Base-by-base conservation (phyloP, 2,888 invertebrate genomes). In the Scelioninae gen. 1 region DNA sequence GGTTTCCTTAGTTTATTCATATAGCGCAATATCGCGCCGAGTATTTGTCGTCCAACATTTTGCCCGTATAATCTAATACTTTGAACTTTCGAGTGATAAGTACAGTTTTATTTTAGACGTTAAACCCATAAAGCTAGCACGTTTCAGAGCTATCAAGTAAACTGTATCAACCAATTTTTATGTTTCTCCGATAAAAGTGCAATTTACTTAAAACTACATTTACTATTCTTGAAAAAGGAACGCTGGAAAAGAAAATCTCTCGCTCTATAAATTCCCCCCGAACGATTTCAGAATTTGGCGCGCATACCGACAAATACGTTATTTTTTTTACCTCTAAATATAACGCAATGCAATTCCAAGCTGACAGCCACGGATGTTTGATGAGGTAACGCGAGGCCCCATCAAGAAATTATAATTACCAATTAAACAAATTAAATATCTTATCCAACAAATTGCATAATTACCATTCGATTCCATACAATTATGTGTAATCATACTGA, bases 141-240 rank as follows among this genome's bases (percentile, higher is more conserved):
- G 71, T 82, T 78, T 74, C 74, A 74, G 78, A 78, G 78, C 78
- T 74, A 82, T 82, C 82, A 82, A 82, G 82, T 77, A 78, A 78
- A 82, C 77, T 82, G 78, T 82, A 82, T 82, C 78, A 82, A 82
- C 74, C 82, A 75, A 82, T 78, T 82, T 82, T 82, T 82, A 82
- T 82, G 82, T 82, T 78, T 78, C 82, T 62, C 75, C 82, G 82
- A 82, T 82, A 82, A 82, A 82, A 82, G 74, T 78, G 82, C 82
- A 82, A 82, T 82, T 82, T 82, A 82, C 82, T 82, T 78, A 82
- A 82, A 82, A 82, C 82, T 78, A 78, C 78, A 82, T 82, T 82
- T 82, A 78, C 78, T 78, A 78, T 82, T 82, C 82, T 43, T 51
- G 38, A 56, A 75, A 78, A 66, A 63, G 47, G 31, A 66, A 77